Conservation (phyloP, 2,888 invertebrate species). For the Malachius bipustulatus region DNA sequence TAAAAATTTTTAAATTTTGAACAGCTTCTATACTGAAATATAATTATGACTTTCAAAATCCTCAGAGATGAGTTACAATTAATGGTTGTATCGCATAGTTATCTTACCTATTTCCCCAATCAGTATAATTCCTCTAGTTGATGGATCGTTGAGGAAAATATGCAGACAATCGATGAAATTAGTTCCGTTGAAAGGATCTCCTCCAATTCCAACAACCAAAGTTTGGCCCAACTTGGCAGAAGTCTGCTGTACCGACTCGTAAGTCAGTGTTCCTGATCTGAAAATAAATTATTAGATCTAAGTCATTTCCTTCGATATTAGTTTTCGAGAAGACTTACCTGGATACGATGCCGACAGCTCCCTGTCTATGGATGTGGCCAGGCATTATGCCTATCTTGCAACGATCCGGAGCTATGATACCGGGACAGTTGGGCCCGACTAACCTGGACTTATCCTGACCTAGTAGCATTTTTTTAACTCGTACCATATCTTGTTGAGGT, state of each 20-base stretch:
- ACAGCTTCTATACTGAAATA: no score
- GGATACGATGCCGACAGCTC: constrained; percentile 62
- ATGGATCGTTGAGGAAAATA: constrained; percentile 80
- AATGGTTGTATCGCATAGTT: no score
- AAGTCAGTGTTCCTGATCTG: constrained; percentile 58
- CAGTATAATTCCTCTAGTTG: constrained; percentile 90
- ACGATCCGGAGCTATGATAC: constrained; percentile 57
- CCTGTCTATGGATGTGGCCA: constrained; percentile 63
- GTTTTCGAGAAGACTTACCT: constrained; percentile 14
- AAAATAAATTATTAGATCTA: no score
- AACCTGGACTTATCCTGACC: constrained; percentile 59
- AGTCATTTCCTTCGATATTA: constrained; percentile 5
- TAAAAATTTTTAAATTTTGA: no score
- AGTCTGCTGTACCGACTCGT: constrained; percentile 66
- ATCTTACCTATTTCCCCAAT: constrained; percentile 91
- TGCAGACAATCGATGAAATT: constrained; percentile 90
- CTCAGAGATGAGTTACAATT: not conserved
- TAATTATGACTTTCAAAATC: no score
- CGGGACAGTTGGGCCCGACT: constrained; percentile 77
- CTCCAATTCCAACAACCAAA: constrained; percentile 89
- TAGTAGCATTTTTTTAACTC: constrained; percentile 51
- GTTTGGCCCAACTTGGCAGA: constrained; percentile 77
- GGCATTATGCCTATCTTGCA: constrained; percentile 77
- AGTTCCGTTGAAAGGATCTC: constrained; percentile 29
- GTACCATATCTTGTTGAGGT: constrained; percentile 65